Conservation (phyloP, 2,797 vertebrate species). For the Artibeus jamaicensis region DNA sequence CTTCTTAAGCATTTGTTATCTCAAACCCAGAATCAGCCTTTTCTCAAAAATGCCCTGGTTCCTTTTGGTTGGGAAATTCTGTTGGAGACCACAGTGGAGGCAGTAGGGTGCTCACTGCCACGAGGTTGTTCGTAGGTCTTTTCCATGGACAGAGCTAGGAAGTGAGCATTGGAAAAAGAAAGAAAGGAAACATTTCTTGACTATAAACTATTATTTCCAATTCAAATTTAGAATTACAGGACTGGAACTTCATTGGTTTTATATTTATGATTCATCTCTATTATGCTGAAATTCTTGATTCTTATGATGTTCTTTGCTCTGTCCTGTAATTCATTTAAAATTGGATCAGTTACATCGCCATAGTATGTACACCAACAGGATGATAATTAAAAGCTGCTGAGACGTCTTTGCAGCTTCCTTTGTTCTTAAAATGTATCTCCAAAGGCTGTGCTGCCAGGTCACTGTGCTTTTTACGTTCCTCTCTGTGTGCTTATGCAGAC, state of each 20-base stretch:
- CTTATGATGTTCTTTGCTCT: neutral
- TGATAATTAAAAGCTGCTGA: neutral
- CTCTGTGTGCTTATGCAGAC: neutral
- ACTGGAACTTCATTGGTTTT: conserved; percentile 4
- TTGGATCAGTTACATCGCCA: neutral
- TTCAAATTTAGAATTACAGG: neutral
- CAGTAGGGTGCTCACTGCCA: neutral
- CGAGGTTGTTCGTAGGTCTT: neutral
- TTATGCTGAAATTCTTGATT: conserved; percentile 9
- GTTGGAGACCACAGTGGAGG: neutral
- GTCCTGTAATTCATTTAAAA: neutral
- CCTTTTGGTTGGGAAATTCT: neutral
- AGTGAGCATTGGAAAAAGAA: neutral
- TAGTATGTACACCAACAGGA: neutral
- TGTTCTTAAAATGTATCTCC: neutral
- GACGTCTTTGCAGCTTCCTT: neutral
- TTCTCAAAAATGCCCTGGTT: neutral
- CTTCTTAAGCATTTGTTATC: neutral
- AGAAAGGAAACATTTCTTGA: neutral
- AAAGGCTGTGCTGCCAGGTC: neutral
- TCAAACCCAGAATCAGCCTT: neutral
- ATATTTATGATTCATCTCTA: conserved; percentile 4
- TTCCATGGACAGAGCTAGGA: neutral
- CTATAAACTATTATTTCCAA: neutral
- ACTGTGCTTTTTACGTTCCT: neutral